Evolutionary conservation across 2,888 invertebrate genomes (phyloP).

Genomic region (Epiperipatus broadwayi): DNA sequence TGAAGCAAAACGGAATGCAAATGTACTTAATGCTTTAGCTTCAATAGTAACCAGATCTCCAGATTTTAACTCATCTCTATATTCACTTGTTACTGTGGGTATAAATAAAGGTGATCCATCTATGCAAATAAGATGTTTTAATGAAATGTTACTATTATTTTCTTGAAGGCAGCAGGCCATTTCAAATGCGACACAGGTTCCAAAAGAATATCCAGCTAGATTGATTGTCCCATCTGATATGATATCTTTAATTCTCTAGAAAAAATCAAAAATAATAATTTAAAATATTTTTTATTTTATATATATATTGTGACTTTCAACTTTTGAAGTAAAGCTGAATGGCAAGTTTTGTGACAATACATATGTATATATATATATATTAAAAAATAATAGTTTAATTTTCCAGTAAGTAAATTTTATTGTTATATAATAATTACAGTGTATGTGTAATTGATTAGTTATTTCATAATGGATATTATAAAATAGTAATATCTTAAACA

Average conservation of each 20-base stretch:
- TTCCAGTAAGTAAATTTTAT: too few species aligned
- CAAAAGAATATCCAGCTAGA: slow-evolving; percentile 85
- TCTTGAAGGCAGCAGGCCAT: slow-evolving; percentile 72
- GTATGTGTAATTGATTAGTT: too few species aligned
- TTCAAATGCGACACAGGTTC: slow-evolving; percentile 81
- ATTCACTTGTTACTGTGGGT: slow-evolving; percentile 44
- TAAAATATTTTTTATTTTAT: not conserved
- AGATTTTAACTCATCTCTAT: slow-evolving; percentile 23
- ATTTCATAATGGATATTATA: too few species aligned
- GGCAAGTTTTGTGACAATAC: too few species aligned
- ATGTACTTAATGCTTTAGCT: slow-evolving; percentile 51
- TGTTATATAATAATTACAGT: too few species aligned
- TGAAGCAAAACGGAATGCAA: slow-evolving; percentile 55
- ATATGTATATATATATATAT: too few species aligned
- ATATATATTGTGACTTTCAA: too few species aligned
- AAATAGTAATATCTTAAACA: too few species aligned
- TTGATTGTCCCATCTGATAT: slow-evolving; percentile 67
- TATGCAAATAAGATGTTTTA: slow-evolving; percentile 46
- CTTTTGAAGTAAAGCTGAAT: too few species aligned
- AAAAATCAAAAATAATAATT: slow-evolving; percentile 15
- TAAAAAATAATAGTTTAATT: too few species aligned
- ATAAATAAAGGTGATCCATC: slow-evolving; percentile 77
- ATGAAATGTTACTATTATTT: slow-evolving; percentile 21
- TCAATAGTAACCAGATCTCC: slow-evolving; percentile 28
- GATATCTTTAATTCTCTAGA: slow-evolving; percentile 46